Conservation (phyloP, 2,797 vertebrate genomes). For the Cossypha polioptera region DNA sequence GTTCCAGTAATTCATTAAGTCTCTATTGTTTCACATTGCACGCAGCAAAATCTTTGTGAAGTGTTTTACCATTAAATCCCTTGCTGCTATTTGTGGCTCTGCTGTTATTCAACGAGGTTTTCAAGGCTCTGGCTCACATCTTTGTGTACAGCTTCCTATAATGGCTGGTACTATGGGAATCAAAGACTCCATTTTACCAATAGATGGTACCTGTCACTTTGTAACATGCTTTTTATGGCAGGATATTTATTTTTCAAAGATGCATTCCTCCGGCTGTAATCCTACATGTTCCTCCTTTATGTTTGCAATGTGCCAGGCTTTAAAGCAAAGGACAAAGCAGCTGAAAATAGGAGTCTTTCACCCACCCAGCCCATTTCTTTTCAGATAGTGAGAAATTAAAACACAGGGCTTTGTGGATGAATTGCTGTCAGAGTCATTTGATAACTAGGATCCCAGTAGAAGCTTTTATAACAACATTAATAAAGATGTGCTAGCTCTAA, state of each 20-base stretch:
- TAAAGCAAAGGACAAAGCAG: conserved; percentile 68
- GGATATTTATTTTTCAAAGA: conserved; percentile 75
- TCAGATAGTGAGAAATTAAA: conserved; percentile 61
- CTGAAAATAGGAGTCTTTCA: conserved; percentile 58
- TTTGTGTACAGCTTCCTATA: conserved; percentile 13
- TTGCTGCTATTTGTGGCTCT: conserved; percentile 51
- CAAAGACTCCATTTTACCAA: conserved; percentile 66
- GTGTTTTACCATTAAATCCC: conserved; percentile 39
- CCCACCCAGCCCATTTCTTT: conserved; percentile 50
- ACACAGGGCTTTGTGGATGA: conserved; percentile 45
- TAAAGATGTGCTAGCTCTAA: neutral
- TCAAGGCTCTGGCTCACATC: conserved; percentile 36
- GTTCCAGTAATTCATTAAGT: conserved; percentile 45
- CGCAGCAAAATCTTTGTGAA: conserved; percentile 12
- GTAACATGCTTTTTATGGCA: conserved; percentile 68
- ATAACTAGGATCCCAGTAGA: conserved; percentile 46
- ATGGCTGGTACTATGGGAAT: conserved; percentile 26
- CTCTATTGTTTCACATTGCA: conserved; percentile 15
- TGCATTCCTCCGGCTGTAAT: conserved; percentile 52
- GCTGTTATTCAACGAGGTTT: conserved; percentile 20
- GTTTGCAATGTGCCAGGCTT: conserved; percentile 46
- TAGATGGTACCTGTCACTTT: conserved; percentile 62
- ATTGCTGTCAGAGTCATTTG: conserved; percentile 46
- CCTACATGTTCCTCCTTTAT: conserved; percentile 61
- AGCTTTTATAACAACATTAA: conserved; percentile 58